Percentiles rank a stretch among this genome's conserved stretches.
Evolutionary conservation across 1,140 invertebrate species (phyloP).

Genomic region (Lepidotrigona ventralis): DNA sequence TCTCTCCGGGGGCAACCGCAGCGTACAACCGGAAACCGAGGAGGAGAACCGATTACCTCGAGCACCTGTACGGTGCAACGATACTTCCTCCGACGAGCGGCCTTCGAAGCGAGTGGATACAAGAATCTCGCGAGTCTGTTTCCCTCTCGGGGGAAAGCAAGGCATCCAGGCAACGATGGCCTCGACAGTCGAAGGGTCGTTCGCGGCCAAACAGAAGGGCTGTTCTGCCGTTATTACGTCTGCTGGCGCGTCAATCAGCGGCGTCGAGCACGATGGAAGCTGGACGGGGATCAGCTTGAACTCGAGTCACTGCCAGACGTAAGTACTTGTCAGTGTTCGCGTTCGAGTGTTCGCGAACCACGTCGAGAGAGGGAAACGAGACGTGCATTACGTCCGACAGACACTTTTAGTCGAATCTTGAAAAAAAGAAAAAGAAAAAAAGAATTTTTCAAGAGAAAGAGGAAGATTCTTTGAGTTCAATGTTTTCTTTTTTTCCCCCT

Average conservation of each 20-base stretch:
- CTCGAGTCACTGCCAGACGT: conserved; percentile 47
- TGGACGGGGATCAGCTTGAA: conserved; percentile 40
- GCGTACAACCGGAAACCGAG: no score
- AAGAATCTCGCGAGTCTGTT: background rate
- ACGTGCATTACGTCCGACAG: background rate
- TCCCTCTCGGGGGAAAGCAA: background rate
- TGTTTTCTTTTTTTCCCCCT: no score
- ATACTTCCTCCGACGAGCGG: no score
- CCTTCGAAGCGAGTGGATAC: background rate
- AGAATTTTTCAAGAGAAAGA: no score
- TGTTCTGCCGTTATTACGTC: conserved; percentile 46
- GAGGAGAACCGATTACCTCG: no score
- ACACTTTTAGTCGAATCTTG: background rate
- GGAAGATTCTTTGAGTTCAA: no score
- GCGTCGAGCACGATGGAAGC: conserved; percentile 46
- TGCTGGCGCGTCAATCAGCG: conserved; percentile 49
- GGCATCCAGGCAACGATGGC: conserved; percentile 3
- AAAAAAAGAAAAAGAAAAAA: no score
- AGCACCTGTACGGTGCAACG: no score
- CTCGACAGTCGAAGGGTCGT: conserved; percentile 21
- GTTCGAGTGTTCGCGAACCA: conserved; percentile 24
- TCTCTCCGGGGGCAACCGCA: no score
- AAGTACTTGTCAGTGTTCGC: conserved; percentile 23
- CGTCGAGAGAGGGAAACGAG: background rate
- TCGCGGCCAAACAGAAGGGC: conserved; percentile 12